These are phyloP conservation scores for Labeo calbasu DNA, from an alignment of 2,797 vertebrate genomes.

Conservation along the genomic window DNA sequence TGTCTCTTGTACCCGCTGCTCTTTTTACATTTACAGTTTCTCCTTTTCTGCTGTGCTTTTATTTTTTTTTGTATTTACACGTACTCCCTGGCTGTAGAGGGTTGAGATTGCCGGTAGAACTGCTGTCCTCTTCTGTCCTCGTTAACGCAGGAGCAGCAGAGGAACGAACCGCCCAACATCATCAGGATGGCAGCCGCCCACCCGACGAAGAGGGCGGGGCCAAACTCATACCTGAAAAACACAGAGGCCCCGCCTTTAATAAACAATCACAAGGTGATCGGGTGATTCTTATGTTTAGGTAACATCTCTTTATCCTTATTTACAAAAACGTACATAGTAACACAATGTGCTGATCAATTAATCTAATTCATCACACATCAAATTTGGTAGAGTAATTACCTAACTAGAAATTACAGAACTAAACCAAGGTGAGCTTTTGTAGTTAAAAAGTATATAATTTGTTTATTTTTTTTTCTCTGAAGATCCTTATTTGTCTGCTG, in stretches of 20 bases:
- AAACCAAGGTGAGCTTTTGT: too few relatives aligned
- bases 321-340: too few relatives aligned
- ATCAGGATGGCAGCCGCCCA: conserved; percentile 92
- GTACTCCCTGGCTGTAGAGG: conserved; percentile 90
- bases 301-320: background rate
- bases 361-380: too few relatives aligned
- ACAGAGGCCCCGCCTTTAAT: conserved; percentile 26
- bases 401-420: too few relatives aligned
- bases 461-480: too few relatives aligned
- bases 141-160: conserved; percentile 92
- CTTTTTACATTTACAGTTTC: conserved; percentile 65
- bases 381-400: too few relatives aligned
- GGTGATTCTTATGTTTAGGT: background rate
- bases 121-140: conserved; percentile 85
- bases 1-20: conserved; percentile 72
- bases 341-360: too few relatives aligned
- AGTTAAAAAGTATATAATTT: too few relatives aligned
- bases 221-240: conserved; percentile 90
- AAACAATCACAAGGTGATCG: background rate
- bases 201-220: conserved; percentile 92
- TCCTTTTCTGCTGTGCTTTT: conserved; percentile 44
- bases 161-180: conserved; percentile 89
- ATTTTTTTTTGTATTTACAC: conserved; percentile 79
- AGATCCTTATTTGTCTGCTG: too few relatives aligned
- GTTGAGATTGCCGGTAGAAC: conserved; percentile 90